A percentile compares a stretch with the other conserved stretches of the same genome.
These are phyloP conservation scores for Gobio gobio DNA, from an alignment of 2,113 vertebrate genomes.

Conservation along the genomic window DNA sequence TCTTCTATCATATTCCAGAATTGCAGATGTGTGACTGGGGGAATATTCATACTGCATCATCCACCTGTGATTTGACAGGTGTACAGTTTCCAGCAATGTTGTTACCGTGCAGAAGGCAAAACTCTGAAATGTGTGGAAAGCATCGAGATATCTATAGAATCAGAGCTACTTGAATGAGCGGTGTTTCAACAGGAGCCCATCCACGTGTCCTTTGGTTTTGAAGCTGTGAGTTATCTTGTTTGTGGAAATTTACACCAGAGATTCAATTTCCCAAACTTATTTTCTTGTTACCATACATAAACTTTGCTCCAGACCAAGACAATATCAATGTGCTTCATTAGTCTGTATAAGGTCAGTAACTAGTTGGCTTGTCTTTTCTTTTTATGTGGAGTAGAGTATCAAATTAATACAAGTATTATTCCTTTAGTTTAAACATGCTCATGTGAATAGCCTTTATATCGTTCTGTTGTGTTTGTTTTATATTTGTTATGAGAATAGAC, in stretches of 20 bases:
- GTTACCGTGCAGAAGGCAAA: background rate
- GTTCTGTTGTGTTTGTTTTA: too few relatives aligned
- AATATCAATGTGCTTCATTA: too few relatives aligned
- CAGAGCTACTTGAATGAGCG: background rate
- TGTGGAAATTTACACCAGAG: background rate
- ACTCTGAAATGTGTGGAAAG: background rate
- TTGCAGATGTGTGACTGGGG: background rate
- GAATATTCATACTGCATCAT: conserved; percentile 18
- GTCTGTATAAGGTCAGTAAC: too few relatives aligned
- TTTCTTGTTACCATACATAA: too few relatives aligned
- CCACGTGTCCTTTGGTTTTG: background rate
- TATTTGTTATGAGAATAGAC: too few relatives aligned
- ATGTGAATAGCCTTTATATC: too few relatives aligned
- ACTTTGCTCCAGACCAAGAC: too few relatives aligned
- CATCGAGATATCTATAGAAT: background rate
- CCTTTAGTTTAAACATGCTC: too few relatives aligned
- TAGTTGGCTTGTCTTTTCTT: too few relatives aligned
- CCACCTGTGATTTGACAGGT: background rate
- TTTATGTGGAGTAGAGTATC: too few relatives aligned
- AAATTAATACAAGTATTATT: too few relatives aligned
- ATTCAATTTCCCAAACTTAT: background rate
- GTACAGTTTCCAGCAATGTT: background rate
- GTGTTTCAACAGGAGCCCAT: background rate
- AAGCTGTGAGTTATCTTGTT: background rate
- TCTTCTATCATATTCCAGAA: conserved; percentile 9